These are phyloP conservation scores for Merluccius polli DNA, from an alignment of 2,797 vertebrate genomes.

Conservation along the genomic window DNA sequence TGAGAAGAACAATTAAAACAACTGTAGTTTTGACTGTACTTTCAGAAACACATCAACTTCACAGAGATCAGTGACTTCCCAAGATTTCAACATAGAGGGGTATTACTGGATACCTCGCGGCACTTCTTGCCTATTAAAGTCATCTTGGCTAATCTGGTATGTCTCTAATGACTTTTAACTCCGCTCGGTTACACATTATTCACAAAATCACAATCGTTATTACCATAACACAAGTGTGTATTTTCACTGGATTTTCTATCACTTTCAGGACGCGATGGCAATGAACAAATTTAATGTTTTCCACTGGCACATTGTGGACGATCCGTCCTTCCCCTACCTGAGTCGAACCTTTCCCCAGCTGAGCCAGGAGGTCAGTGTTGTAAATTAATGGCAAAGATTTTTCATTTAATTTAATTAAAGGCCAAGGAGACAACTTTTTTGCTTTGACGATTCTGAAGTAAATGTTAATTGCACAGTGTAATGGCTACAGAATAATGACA, in stretches of 20 bases:
- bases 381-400: not conserved
- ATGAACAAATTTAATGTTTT: conserved; percentile 97
- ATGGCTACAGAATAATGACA: too few relatives aligned
- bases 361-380: conserved; percentile 79
- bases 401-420: too few relatives aligned
- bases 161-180: not conserved
- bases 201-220: not conserved
- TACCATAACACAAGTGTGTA: not conserved
- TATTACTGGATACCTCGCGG: conserved; percentile 88
- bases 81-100: conserved; percentile 86
- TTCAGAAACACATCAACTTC: conserved; percentile 80
- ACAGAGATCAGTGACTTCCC: conserved; percentile 80
- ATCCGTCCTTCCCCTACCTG: conserved; percentile 90
- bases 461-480: too few relatives aligned
- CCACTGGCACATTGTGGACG: conserved; percentile 98
- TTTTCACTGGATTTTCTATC: not conserved
- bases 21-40: not conserved
- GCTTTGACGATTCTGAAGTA: too few relatives aligned
- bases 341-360: conserved; percentile 85
- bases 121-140: conserved; percentile 87
- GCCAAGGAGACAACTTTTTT: too few relatives aligned
- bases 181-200: not conserved
- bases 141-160: conserved; percentile 87
- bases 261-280: conserved; percentile 88
- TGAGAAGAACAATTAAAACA: not conserved